phyloP scores from a whole-genome alignment of 2,113 vertebrate genomes.

The Poeciliopsis occidentalis region DNA sequence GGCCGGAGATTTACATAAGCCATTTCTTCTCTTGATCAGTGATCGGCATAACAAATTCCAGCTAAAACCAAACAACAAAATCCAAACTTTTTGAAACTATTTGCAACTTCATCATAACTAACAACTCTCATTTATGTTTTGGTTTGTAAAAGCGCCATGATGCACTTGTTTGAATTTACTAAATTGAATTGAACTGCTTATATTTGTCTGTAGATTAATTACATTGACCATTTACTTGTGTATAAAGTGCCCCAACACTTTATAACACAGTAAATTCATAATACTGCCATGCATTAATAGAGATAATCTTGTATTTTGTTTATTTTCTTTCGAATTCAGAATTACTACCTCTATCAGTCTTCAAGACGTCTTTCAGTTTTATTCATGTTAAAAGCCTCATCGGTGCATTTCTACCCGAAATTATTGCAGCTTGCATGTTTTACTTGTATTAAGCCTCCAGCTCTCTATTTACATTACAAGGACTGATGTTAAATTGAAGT shows the following conservation, averaged over 20 bases:
- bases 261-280: neutral
- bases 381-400: no score
- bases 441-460: neutral
- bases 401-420: neutral
- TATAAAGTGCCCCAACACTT: neutral
- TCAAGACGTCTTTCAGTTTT: no score
- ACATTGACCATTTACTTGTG: neutral
- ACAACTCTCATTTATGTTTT: no score
- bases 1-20: neutral
- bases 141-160: neutral
- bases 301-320: neutral
- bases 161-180: neutral
- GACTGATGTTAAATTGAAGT: neutral
- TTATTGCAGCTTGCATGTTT: neutral
- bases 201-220: neutral
- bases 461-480: neutral
- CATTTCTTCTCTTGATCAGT: neutral
- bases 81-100: neutral
- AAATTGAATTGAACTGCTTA: no score
- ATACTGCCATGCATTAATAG: neutral
- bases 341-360: no score
- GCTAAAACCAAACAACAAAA: neutral
- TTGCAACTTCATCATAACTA: no score
- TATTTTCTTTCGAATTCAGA: neutral
- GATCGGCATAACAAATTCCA: neutral